A percentile compares a stretch with the other conserved stretches of the same genome.
Conservation (phyloP, 2,888 invertebrate genomes). For the Camponotus fellah region DNA sequence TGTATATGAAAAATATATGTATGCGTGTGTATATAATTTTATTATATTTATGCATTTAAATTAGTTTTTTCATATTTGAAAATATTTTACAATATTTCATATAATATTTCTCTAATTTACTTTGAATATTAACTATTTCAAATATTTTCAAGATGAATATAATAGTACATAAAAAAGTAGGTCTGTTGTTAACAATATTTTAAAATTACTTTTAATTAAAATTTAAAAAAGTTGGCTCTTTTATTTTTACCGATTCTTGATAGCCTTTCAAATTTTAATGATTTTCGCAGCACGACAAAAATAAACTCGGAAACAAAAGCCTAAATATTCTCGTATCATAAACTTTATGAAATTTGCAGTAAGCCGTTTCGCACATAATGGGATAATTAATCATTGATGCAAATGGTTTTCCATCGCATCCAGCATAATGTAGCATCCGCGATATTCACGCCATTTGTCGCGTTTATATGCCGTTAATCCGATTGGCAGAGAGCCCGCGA, state of each 20-base stretch:
- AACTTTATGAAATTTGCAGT: conserved; percentile 42
- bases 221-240: not conserved
- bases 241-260: not conserved
- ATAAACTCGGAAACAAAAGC: conserved; percentile 21
- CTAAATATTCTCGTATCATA: conserved; percentile 42
- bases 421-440: conserved; percentile 42
- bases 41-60: too few relatives aligned
- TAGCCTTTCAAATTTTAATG: not conserved
- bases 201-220: not conserved
- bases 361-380: conserved; percentile 39
- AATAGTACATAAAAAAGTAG: not conserved
- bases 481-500: conserved; percentile 42
- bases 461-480: conserved; percentile 51
- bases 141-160: not conserved
- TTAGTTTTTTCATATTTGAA: too few relatives aligned
- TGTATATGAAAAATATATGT: too few relatives aligned
- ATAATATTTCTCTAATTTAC: not conserved
- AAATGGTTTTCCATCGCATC: conserved; percentile 46
- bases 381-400: conserved; percentile 54
- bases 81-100: not conserved
- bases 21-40: too few relatives aligned
- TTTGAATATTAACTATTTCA: not conserved
- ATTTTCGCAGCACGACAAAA: not conserved
- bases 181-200: not conserved
- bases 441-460: conserved; percentile 54